These are phyloP conservation scores for Threskiornis aethiopicus DNA, from an alignment of 2,797 vertebrate species.

Conservation along the genomic window DNA sequence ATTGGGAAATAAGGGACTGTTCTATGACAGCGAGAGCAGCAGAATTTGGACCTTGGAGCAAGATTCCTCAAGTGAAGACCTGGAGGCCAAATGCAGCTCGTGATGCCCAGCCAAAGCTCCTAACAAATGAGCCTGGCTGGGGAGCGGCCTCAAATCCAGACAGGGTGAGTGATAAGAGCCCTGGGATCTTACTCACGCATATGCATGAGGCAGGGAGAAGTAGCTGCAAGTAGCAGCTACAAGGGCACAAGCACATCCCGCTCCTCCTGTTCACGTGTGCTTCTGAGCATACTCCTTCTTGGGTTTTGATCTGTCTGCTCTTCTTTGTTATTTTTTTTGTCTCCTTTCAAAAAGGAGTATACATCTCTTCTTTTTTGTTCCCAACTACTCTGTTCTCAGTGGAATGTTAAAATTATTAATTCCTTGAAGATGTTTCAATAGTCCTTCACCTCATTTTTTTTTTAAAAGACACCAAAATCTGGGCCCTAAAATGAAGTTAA, in stretches of 20 bases:
- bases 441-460: background rate
- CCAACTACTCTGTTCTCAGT: background rate
- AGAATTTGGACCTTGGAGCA: slow-evolving; percentile 25
- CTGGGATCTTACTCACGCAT: background rate
- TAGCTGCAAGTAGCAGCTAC: background rate
- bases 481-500: background rate
- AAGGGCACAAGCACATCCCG: background rate
- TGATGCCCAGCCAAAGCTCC: background rate
- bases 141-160: background rate
- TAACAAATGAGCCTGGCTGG: background rate
- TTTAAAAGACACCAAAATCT: background rate
- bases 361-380: background rate
- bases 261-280: background rate
- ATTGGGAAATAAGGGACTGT: slow-evolving; percentile 11
- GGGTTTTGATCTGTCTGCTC: background rate
- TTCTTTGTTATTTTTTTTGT: background rate
- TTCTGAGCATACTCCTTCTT: background rate
- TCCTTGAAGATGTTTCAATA: background rate
- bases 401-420: background rate
- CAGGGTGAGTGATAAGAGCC: background rate
- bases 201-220: background rate
- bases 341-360: background rate
- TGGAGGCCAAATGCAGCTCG: background rate
- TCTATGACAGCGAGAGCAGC: background rate
- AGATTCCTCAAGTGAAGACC: slow-evolving; percentile 18